Percentiles rank a stretch among this genome's conserved stretches.
phyloP scores from a whole-genome alignment of 2,888 invertebrate species.

The Tigriopus californicus region DNA sequence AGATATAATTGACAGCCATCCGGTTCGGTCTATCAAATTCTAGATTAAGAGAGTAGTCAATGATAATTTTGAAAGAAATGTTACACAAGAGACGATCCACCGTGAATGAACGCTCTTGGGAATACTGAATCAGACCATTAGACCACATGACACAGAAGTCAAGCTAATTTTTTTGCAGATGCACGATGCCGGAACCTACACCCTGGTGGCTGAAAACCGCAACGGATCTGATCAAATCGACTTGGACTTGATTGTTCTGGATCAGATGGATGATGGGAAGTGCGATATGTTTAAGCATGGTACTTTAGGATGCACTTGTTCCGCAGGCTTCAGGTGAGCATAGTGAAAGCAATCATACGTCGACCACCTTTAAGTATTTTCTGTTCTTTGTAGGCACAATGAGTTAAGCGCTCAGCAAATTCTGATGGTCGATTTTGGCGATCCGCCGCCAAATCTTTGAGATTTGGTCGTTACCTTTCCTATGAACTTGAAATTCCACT shows the following conservation, averaged over 20 bases:
- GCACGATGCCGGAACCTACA: slow-evolving; percentile 23
- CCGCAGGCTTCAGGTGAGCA: slow-evolving; percentile 5
- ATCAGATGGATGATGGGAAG: slow-evolving; percentile 9
- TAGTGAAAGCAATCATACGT: not conserved
- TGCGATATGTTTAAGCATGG: slow-evolving; percentile 14
- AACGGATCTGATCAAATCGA: slow-evolving; percentile 21
- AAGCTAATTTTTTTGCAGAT: slow-evolving; percentile 19
- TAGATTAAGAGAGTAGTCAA: too few relatives aligned
- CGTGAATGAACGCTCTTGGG: too few relatives aligned
- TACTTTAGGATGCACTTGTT: slow-evolving; percentile 5
- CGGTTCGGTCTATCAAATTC: too few relatives aligned
- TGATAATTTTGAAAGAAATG: too few relatives aligned
- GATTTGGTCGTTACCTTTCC: too few relatives aligned
- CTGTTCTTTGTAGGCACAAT: not conserved
- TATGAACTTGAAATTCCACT: too few relatives aligned
- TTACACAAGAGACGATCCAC: too few relatives aligned
- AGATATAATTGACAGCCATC: too few relatives aligned
- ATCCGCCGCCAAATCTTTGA: too few relatives aligned
- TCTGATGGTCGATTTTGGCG: too few relatives aligned
- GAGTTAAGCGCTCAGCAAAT: not conserved
- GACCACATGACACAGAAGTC: too few relatives aligned
- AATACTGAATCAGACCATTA: too few relatives aligned
- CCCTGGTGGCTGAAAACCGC: slow-evolving; percentile 22
- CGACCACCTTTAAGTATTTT: not conserved
- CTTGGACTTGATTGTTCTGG: slow-evolving; percentile 7